These are phyloP conservation scores for Zosterops lateralis DNA, from an alignment of 2,113 vertebrate genomes.

Conservation along the genomic window DNA sequence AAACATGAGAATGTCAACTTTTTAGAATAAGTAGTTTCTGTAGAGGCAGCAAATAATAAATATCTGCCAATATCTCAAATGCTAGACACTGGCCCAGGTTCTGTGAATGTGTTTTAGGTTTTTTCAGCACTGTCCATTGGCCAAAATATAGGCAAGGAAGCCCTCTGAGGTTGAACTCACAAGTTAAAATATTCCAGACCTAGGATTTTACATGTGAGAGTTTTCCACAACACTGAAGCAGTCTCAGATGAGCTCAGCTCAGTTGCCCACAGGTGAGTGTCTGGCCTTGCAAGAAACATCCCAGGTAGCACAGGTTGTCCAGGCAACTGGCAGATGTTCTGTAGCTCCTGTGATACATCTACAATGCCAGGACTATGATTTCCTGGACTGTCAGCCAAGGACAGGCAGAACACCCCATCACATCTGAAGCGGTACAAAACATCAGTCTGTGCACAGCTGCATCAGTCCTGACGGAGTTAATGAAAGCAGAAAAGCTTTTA, in stretches of 20 bases:
- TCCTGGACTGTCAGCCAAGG: not conserved
- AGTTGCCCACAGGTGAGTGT: accelerated
- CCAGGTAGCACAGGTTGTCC: not conserved
- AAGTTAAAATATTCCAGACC: not conserved
- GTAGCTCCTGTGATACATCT: not conserved
- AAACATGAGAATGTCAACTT: not conserved
- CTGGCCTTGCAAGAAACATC: not conserved
- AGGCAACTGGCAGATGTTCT: not conserved
- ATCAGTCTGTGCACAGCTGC: not conserved
- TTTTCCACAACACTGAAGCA: not conserved
- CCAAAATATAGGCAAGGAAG: not conserved
- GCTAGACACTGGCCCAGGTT: accelerated
- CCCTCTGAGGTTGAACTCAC: not conserved
- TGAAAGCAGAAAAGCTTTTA: not conserved
- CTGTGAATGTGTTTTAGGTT: not conserved
- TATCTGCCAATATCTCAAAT: not conserved
- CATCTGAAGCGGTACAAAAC: not conserved
- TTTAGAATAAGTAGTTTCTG: accelerated
- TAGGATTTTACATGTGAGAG: not conserved
- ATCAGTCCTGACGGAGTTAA: not conserved
- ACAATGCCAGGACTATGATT: not conserved
- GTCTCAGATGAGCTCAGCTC: not conserved
- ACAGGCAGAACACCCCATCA: not conserved
- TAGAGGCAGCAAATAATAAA: not conserved
- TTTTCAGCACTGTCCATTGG: not conserved